phyloP scores from a whole-genome alignment of 2,797 vertebrate species.

The Melanogrammus aeglefinus region DNA sequence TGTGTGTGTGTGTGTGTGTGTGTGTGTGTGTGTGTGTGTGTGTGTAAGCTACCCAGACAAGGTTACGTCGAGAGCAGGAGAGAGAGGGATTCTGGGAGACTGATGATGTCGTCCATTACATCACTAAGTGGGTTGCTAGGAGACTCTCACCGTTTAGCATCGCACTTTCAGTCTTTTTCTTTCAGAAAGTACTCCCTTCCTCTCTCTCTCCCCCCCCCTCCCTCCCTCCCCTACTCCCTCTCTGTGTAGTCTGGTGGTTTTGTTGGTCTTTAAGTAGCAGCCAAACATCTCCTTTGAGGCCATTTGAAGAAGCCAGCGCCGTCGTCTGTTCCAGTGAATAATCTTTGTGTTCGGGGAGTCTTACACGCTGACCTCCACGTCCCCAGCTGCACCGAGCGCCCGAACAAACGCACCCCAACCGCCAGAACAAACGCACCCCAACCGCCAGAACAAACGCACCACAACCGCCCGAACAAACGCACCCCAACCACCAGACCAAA shows the following conservation, averaged over 20 bases:
- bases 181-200: background rate
- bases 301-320: background rate
- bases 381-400: background rate
- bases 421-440: background rate
- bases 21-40: background rate
- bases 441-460: background rate
- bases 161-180: background rate
- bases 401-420: background rate
- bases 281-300: background rate
- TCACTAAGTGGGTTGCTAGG: slow-evolving; percentile 4
- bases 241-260: slow-evolving; percentile 4
- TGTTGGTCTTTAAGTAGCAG: slow-evolving; percentile 2
- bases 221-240: background rate
- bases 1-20: background rate
- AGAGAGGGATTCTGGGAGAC: slow-evolving; percentile 1
- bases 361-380: slow-evolving; percentile 1
- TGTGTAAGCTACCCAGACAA: no score
- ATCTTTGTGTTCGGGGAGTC: slow-evolving; percentile 3
- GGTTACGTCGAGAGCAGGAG: background rate
- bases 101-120: slow-evolving; percentile 6
- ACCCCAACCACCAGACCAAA: no score
- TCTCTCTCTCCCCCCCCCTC: no score
- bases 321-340: slow-evolving; percentile 1
- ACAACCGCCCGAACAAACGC: background rate
- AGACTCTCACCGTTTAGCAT: background rate